These are phyloP conservation scores for Sphaeramia orbicularis DNA, from an alignment of 2,797 vertebrate species.

Conservation along the genomic window DNA sequence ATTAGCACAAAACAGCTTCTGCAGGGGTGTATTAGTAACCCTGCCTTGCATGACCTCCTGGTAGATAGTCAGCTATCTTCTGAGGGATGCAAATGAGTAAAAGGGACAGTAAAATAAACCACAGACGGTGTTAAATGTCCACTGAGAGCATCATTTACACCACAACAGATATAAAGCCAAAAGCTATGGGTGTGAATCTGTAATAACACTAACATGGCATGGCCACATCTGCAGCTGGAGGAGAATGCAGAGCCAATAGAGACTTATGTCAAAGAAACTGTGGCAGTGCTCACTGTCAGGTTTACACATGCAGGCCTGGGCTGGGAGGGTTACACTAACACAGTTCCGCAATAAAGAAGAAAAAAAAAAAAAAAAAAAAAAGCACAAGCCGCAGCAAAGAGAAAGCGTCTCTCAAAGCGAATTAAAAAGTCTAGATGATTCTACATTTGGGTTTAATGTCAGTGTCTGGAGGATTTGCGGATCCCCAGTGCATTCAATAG, in stretches of 20 bases:
- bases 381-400: slow-evolving; percentile 17
- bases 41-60: neutral
- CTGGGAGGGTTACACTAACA: slow-evolving; percentile 16
- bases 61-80: neutral
- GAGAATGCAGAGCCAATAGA: slow-evolving; percentile 26
- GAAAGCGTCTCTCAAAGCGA: neutral
- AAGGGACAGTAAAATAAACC: too few species aligned
- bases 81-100: neutral
- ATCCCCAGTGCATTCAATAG: neutral
- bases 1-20: too few species aligned
- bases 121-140: neutral
- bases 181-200: slow-evolving; percentile 54
- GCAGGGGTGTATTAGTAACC: neutral
- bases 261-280: slow-evolving; percentile 23
- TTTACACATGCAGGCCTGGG: slow-evolving; percentile 33
- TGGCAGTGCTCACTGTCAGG: slow-evolving; percentile 16
- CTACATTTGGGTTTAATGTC: slow-evolving; percentile 14
- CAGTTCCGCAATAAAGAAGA: slow-evolving; percentile 7
- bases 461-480: slow-evolving; percentile 26
- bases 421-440: neutral
- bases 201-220: slow-evolving; percentile 47
- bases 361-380: neutral
- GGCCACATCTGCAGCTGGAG: slow-evolving; percentile 58
- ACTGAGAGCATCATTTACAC: slow-evolving; percentile 16
- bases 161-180: slow-evolving; percentile 29